Evolutionary conservation across 1,140 invertebrate genomes (phyloP), one percentile per base, ranked within the genome.

Genomic region (Ostrea denselamellosa): DNA sequence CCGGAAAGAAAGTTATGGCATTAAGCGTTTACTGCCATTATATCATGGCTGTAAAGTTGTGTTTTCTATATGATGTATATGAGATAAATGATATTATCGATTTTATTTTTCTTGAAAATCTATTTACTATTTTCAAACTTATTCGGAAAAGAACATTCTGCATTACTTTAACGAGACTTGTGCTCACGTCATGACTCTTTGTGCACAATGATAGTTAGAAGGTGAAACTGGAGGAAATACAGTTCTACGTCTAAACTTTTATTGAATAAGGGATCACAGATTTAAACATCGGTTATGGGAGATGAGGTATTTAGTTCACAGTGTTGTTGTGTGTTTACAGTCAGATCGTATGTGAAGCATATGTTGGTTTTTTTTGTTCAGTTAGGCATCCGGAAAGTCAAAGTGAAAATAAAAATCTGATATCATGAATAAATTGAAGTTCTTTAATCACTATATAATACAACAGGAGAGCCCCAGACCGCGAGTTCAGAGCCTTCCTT

Each of bases 401-500:
- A 62, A 62, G 56, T 62, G 56, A 62, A 62, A 62, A 62, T 62
- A 62, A 62, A 62, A n/a, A 2, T 44, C 34, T 44, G 34, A 5
- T 5, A 44, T 44, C 34, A 44, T 44, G 34, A 44, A 44, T 44
- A 2, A 44, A 2, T 44, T 44, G 34, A 44, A 44, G 34, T 44
- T 44, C 34, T 44, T 5, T 44, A 44, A 1, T 44, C 34, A 44
- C 1, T 2, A 44, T 44, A 2, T 44, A 44, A 44, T 44, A 2
- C 5, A 12, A 53, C 54, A 56, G 82, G 54, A 83, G 10, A 52
- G 22, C 34, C 54, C 54, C n/a, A 9, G 54, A 22, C 54, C 51
- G 5, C 82, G 54, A 34, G 85, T 92, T 4, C 87, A 90, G 52
- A 94, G 91, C 82, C 85, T 92, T 52, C 93, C 93, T 10, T 92